Percentiles rank a stretch among this genome's conserved stretches.
phyloP scores from a whole-genome alignment of 1,140 invertebrate genomes.

The honey bee (Apis mellifera) region Amel_HAv3.1 CM009934.2:11258501-11259000 shows the following conservation, averaged over 20 bases:
- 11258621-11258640: slow-evolving; percentile 41
- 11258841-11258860: slow-evolving; percentile 38
- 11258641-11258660: slow-evolving; percentile 59
- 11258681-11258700: slow-evolving; percentile 51
- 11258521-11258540: slow-evolving; percentile 5
- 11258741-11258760: background rate
- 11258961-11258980: background rate
- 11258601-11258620: slow-evolving; percentile 42
- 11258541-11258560: background rate
- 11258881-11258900: slow-evolving; percentile 45
- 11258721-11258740: background rate
- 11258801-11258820: background rate
- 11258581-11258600: background rate
- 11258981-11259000: background rate
- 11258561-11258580: background rate
- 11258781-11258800: background rate
- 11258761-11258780: background rate
- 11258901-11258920: slow-evolving; percentile 53
- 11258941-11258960: slow-evolving; percentile 38
- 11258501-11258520: slow-evolving; percentile 35
- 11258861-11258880: slow-evolving; percentile 35
- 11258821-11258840: slow-evolving; percentile 10
- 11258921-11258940: slow-evolving; percentile 50
- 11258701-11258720: slow-evolving; percentile 7
- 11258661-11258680: slow-evolving; percentile 54